Percentiles rank a stretch among this genome's conserved stretches.
Evolutionary conservation across 2,113 vertebrate species (phyloP).

Genomic region (Elephantulus edwardii): DNA sequence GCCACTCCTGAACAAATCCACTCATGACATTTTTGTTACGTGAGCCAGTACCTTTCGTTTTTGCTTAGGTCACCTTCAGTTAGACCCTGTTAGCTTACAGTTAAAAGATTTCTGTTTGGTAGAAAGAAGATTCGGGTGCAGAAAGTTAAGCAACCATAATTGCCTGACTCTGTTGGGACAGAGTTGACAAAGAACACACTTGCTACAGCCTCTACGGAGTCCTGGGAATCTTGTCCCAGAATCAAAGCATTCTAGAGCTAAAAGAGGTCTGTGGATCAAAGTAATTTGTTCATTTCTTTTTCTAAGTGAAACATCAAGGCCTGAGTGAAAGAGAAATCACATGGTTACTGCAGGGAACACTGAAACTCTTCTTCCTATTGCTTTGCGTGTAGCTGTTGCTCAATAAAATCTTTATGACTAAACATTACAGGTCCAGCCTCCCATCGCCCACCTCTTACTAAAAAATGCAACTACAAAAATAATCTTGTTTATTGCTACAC

Average conservation of each 20-base stretch:
- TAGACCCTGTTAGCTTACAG: conserved; percentile 44
- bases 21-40: not conserved
- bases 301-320: too few species aligned
- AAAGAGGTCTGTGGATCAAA: not conserved
- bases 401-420: not conserved
- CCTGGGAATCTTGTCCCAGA: not conserved
- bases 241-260: conserved; percentile 23
- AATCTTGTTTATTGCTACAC: not conserved
- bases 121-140: not conserved
- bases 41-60: not conserved
- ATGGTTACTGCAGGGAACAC: not conserved
- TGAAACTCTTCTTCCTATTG: not conserved
- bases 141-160: not conserved
- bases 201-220: not conserved
- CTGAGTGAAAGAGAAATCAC: too few species aligned
- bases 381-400: not conserved
- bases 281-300: not conserved
- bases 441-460: not conserved
- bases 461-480: not conserved
- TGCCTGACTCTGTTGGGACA: not conserved
- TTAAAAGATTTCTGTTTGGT: conserved; percentile 32
- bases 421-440: not conserved
- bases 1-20: not conserved
- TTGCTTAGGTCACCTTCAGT: not conserved
- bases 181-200: not conserved